Conservation (phyloP, 2,113 vertebrate species). For the Reinhardtius hippoglossoides region DNA sequence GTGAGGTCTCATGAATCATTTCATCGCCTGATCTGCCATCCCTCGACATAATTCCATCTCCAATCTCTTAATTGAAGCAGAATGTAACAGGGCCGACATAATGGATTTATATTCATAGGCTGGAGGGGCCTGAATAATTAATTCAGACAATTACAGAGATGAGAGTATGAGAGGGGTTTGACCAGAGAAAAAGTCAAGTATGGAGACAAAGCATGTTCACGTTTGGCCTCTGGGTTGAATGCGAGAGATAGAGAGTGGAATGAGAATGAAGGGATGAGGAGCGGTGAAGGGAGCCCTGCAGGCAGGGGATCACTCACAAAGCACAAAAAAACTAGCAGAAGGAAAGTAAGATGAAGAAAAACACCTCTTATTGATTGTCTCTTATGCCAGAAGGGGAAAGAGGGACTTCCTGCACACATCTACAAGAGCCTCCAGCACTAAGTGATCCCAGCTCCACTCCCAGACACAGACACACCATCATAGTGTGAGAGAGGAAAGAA, state of each 20-base stretch:
- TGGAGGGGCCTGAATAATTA: slow-evolving; percentile 72
- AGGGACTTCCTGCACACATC: slow-evolving; percentile 48
- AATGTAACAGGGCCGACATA: slow-evolving; percentile 52
- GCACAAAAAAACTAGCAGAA: not conserved
- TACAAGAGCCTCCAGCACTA: slow-evolving; percentile 22
- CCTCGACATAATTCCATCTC: slow-evolving; percentile 35
- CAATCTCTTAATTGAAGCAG: slow-evolving; percentile 61
- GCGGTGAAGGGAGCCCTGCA: slow-evolving; percentile 42
- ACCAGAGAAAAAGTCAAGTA: slow-evolving; percentile 27
- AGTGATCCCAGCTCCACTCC: slow-evolving; percentile 19
- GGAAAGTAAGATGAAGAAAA: slow-evolving; percentile 44
- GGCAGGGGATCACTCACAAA: slow-evolving; percentile 44
- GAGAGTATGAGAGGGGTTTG: slow-evolving; percentile 41
- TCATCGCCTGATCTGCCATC: slow-evolving; percentile 45
- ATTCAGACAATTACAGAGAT: slow-evolving; percentile 68
- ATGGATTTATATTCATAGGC: slow-evolving; percentile 74
- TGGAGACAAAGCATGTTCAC: slow-evolving; percentile 47
- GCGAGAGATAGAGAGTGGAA: slow-evolving; percentile 31
- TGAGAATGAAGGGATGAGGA: slow-evolving; percentile 34
- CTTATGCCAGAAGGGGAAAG: slow-evolving; percentile 42
- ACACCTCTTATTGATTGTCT: slow-evolving; percentile 62
- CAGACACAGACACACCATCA: slow-evolving; percentile 48
- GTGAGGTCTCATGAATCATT: slow-evolving; percentile 49
- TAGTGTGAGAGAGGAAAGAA: slow-evolving; percentile 2
- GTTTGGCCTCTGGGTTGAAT: slow-evolving; percentile 50